Conservation (phyloP, 2,888 invertebrate species). For the Hypercompe scribonia region DNA sequence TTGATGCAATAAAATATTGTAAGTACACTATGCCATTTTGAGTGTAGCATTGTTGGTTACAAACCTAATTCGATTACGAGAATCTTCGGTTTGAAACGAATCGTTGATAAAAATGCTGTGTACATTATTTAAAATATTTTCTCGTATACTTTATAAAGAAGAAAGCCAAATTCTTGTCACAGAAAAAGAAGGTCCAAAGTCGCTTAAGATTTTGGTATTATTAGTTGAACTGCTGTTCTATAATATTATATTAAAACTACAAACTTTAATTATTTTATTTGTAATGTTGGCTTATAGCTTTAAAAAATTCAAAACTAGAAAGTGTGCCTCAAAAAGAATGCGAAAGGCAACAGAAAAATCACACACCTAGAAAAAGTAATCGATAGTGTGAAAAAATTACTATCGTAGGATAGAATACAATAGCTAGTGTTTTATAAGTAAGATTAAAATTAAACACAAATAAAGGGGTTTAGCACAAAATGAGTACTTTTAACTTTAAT, state of each 20-base stretch:
- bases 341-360: too few relatives aligned
- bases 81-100: not conserved
- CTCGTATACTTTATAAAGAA: too few relatives aligned
- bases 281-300: not conserved
- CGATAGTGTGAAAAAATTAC: too few relatives aligned
- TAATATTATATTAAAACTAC: not conserved
- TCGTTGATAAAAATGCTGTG: not conserved
- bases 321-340: too few relatives aligned
- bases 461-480: not conserved
- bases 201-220: too few relatives aligned
- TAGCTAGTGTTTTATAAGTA: not conserved
- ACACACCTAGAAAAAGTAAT: too few relatives aligned
- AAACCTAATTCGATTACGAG: not conserved
- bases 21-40: not conserved
- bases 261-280: not conserved
- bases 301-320: too few relatives aligned
- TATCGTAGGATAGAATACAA: too few relatives aligned
- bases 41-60: not conserved
- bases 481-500: too few relatives aligned
- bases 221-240: too few relatives aligned
- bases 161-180: not conserved
- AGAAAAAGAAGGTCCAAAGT: not conserved
- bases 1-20: slow-evolving; percentile 4
- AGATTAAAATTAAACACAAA: not conserved
- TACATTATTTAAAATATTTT: not conserved